Percentiles rank a stretch among this genome's conserved stretches.
These are phyloP conservation scores for Lepisosteus oculatus DNA, from an alignment of 2,113 vertebrate species.

Conservation along the genomic window DNA sequence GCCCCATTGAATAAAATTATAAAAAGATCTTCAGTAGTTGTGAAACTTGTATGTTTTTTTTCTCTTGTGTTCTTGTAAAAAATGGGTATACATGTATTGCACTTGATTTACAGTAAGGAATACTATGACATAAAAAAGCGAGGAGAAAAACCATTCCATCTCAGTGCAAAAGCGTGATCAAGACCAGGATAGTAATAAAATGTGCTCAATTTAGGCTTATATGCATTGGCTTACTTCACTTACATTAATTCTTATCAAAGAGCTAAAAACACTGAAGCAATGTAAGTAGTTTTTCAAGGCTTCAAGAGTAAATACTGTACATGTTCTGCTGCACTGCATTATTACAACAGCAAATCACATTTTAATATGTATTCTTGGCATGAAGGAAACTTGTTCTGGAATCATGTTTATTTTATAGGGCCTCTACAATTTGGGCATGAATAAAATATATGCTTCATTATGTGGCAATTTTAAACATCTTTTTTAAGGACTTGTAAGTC, in stretches of 20 bases:
- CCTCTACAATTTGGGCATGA: slow-evolving; percentile 55
- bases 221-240: background rate
- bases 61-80: no score
- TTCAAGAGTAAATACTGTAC: background rate
- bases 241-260: background rate
- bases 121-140: no score
- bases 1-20: no score
- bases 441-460: slow-evolving; percentile 68
- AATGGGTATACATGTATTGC: no score
- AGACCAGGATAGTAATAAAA: no score
- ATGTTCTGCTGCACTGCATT: background rate
- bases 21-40: no score
- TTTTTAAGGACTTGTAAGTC: slow-evolving; percentile 50
- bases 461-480: slow-evolving; percentile 51
- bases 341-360: slow-evolving; percentile 15
- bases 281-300: background rate
- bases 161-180: no score
- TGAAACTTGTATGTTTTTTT: no score
- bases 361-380: slow-evolving; percentile 21
- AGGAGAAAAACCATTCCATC: no score
- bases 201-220: no score
- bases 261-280: background rate
- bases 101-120: no score
- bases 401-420: slow-evolving; percentile 64
- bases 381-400: slow-evolving; percentile 2